Percentiles rank a stretch among this genome's conserved stretches.
phyloP scores from a whole-genome alignment of 2,888 invertebrate genomes.

The Tinea trinotella region DNA sequence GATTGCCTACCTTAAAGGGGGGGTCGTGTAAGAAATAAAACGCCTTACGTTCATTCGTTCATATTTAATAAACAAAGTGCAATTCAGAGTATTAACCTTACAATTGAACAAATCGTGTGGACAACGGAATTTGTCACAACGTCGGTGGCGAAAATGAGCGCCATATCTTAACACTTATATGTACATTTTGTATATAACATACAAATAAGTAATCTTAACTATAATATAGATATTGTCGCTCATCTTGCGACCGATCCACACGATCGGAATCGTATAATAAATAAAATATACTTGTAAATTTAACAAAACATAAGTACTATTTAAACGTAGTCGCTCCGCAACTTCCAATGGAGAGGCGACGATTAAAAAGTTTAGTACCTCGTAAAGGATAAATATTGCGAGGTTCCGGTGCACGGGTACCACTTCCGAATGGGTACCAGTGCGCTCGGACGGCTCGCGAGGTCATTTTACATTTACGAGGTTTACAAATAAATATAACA shows the following conservation, averaged over 20 bases:
- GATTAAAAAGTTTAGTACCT: conserved; percentile 39
- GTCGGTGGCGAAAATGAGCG: conserved; percentile 23
- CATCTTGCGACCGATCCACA: conserved; percentile 26
- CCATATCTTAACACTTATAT: neutral
- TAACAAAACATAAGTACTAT: neutral
- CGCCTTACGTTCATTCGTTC: conserved; percentile 70
- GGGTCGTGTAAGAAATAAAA: too few relatives aligned
- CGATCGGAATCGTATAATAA: neutral
- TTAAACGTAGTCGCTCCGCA: conserved; percentile 37
- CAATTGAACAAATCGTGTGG: conserved; percentile 67
- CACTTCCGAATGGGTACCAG: conserved; percentile 45
- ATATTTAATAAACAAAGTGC: conserved; percentile 74
- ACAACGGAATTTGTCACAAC: conserved; percentile 45
- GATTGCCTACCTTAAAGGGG: too few relatives aligned
- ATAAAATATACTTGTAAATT: neutral
- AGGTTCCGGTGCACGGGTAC: conserved; percentile 55
- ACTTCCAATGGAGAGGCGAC: conserved; percentile 62
- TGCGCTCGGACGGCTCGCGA: conserved; percentile 39
- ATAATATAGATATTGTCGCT: conserved; percentile 33
- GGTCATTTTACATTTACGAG: conserved; percentile 55
- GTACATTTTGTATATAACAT: neutral
- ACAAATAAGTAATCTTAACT: conserved; percentile 2
- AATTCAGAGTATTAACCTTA: conserved; percentile 72
- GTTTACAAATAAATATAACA: conserved; percentile 34
- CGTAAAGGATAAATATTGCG: conserved; percentile 51